Conservation (phyloP, 2,888 invertebrate species). For the Glyphotaelius pellucidus region DNA sequence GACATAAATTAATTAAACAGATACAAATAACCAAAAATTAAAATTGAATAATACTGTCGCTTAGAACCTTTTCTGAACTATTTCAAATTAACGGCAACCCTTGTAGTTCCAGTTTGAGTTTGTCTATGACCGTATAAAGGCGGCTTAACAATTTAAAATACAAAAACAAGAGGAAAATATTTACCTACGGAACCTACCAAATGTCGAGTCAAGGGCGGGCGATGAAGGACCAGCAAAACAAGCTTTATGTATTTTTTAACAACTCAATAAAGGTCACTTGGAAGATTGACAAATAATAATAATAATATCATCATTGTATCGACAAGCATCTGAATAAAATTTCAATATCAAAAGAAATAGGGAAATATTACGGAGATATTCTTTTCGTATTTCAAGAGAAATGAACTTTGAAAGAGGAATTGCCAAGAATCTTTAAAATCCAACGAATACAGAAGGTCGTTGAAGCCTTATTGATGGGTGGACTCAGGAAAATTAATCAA, state of each 20-base stretch:
- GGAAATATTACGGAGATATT: background rate
- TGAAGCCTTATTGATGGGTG: background rate
- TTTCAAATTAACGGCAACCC: constrained; percentile 8
- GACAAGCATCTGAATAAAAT: background rate
- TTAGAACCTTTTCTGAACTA: background rate
- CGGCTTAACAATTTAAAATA: constrained; percentile 2
- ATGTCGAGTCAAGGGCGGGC: background rate
- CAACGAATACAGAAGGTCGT: background rate
- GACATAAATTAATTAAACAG: background rate
- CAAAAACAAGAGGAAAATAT: constrained; percentile 9
- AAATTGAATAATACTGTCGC: background rate
- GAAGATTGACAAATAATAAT: background rate
- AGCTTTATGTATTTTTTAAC: background rate
- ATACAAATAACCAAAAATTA: background rate
- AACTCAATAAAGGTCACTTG: background rate
- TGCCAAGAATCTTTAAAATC: background rate
- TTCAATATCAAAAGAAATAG: background rate
- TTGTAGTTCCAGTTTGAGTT: constrained; percentile 13
- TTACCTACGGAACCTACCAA: background rate
- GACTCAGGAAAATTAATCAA: background rate
- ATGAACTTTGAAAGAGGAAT: background rate
- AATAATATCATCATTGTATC: background rate
- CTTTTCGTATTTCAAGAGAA: background rate
- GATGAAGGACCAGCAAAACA: background rate
- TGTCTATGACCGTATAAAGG: background rate